Evolutionary conservation across 2,888 invertebrate species (phyloP).

Genomic region (Erebia epiphron): DNA sequence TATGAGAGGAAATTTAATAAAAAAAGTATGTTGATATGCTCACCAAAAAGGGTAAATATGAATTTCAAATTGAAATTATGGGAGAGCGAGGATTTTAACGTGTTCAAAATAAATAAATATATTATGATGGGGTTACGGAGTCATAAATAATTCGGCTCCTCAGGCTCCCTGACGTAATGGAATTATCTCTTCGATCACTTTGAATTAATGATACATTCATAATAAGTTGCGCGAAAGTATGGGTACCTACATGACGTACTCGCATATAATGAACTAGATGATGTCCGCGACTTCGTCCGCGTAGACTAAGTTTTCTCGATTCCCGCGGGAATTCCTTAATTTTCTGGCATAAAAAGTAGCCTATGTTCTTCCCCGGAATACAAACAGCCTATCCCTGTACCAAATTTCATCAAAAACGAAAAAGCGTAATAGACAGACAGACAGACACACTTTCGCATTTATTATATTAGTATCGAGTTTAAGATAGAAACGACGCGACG

Average conservation of each 20-base stretch:
- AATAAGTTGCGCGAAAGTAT: constrained; percentile 45
- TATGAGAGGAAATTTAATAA: constrained; percentile 6
- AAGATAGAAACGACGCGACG: background rate
- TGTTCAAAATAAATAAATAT: constrained; percentile 48
- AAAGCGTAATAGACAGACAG: too few species aligned
- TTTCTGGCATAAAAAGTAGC: too few species aligned
- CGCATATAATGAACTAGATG: background rate
- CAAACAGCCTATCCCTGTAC: too few species aligned
- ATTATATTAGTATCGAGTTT: too few species aligned
- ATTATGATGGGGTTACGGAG: constrained; percentile 54
- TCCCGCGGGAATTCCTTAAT: too few species aligned
- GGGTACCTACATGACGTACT: background rate
- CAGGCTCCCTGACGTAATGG: constrained; percentile 60
- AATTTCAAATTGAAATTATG: constrained; percentile 42
- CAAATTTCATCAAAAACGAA: too few species aligned
- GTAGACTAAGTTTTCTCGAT: too few species aligned
- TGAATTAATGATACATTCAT: constrained; percentile 62
- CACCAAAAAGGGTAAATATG: constrained; percentile 33
- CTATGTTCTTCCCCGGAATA: too few species aligned
- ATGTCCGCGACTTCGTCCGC: too few species aligned
- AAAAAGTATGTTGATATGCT: constrained; percentile 16
- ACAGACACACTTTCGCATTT: too few species aligned
- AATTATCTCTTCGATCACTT: constrained; percentile 66
- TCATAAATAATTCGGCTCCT: constrained; percentile 60
- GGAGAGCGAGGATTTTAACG: constrained; percentile 38